These are phyloP conservation scores for Polypterus bichir DNA, from an alignment of 2,113 vertebrate species.

Conservation along the genomic window DNA sequence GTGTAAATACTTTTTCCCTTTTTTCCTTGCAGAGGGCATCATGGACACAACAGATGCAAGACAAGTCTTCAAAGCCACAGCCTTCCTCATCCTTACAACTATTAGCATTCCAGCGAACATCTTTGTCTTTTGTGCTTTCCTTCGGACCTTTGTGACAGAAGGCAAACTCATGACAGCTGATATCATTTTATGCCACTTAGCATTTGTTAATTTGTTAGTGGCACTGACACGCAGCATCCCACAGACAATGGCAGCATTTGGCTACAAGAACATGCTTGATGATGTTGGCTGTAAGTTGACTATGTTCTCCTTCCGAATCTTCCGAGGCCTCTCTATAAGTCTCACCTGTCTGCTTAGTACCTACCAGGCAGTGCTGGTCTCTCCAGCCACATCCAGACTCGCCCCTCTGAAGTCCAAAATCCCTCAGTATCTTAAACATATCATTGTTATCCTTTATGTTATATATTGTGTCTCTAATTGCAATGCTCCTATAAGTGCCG, in stretches of 20 bases:
- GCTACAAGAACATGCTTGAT: slow-evolving; percentile 11
- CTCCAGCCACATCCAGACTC: slow-evolving; percentile 6
- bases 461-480: slow-evolving; percentile 8
- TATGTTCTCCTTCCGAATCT: slow-evolving; percentile 16
- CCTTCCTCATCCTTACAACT: background rate
- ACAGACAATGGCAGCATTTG: slow-evolving; percentile 11
- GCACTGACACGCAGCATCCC: slow-evolving; percentile 11
- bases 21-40: too few relatives aligned
- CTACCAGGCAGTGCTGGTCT: slow-evolving; percentile 11
- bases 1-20: too few relatives aligned
- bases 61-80: slow-evolving; percentile 8
- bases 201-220: slow-evolving; percentile 14
- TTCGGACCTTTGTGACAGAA: background rate
- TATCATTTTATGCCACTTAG: slow-evolving; percentile 8
- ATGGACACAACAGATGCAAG: too few relatives aligned
- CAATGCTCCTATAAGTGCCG: slow-evolving; percentile 5
- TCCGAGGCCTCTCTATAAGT: slow-evolving; percentile 17
- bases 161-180: slow-evolving; percentile 11
- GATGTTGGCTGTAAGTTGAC: slow-evolving; percentile 13
- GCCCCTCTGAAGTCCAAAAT: slow-evolving; percentile 2
- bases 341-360: slow-evolving; percentile 17
- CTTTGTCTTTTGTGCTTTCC: slow-evolving; percentile 6
- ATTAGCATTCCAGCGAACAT: slow-evolving; percentile 16
- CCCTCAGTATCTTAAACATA: background rate
- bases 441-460: slow-evolving; percentile 5